phyloP scores from a whole-genome alignment of 2,888 invertebrate genomes.

The Thecocarcelia acutangulata region DNA sequence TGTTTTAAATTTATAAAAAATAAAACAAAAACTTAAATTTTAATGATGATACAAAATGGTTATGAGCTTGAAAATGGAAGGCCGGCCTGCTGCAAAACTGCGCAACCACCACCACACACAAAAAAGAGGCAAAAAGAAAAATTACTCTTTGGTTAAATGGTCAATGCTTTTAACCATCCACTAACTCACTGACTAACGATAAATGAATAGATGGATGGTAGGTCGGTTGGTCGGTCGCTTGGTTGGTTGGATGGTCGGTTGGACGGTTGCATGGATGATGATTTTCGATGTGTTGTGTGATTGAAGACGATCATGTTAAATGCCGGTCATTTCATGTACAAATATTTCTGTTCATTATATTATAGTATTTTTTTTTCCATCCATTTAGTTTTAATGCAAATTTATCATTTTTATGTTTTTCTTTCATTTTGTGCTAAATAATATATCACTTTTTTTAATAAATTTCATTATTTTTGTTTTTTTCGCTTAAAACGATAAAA shows the following conservation, averaged over 20 bases:
- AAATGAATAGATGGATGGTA: background rate
- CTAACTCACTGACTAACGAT: background rate
- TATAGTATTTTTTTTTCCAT: constrained; percentile 1
- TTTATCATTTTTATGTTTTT: constrained; percentile 25
- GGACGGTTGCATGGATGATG: constrained; percentile 9
- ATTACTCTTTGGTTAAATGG: constrained; percentile 37
- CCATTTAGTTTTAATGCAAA: constrained; percentile 38
- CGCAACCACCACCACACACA: background rate
- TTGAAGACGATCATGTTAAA: constrained; percentile 47
- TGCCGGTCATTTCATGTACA: constrained; percentile 32
- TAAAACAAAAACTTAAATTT: constrained; percentile 23
- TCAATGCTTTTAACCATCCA: constrained; percentile 46
- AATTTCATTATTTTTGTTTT: background rate
- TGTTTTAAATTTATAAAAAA: background rate
- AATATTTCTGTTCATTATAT: constrained; percentile 51
- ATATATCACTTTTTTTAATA: constrained; percentile 1
- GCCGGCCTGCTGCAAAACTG: constrained; percentile 1
- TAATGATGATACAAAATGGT: constrained; percentile 39
- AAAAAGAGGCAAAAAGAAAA: background rate
- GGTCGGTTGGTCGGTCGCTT: too few relatives aligned
- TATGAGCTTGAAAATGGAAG: constrained; percentile 38
- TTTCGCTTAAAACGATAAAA: constrained; percentile 7
- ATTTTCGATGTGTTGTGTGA: constrained; percentile 14
- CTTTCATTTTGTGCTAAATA: constrained; percentile 16
- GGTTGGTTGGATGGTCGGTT: background rate